These are phyloP conservation scores for Tetranychus truncatus DNA, from an alignment of 2,888 invertebrate species.

Conservation along the genomic window DNA sequence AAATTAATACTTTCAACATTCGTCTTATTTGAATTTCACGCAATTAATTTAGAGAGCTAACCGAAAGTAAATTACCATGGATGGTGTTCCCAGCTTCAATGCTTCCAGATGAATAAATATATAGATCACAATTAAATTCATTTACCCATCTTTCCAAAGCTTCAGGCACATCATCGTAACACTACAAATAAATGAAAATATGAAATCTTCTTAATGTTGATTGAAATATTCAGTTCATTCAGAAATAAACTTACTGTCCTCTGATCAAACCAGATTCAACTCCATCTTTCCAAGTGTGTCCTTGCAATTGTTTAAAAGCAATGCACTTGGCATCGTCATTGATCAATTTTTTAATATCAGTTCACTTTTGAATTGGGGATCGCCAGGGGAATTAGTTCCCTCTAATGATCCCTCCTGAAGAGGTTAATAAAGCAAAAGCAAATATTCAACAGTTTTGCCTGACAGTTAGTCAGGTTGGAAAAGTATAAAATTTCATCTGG, in stretches of 20 bases:
- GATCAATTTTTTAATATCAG: conserved; percentile 61
- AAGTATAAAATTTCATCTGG: too few relatives aligned
- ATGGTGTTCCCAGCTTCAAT: conserved; percentile 56
- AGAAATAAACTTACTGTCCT: conserved; percentile 57
- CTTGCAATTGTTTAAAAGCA: conserved; percentile 70
- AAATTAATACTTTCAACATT: too few relatives aligned
- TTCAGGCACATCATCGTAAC: conserved; percentile 65
- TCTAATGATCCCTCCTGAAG: too few relatives aligned
- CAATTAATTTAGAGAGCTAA: conserved; percentile 29
- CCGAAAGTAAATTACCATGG: conserved; percentile 53
- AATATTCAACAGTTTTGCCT: too few relatives aligned
- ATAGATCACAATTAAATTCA: conserved; percentile 44
- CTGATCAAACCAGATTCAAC: conserved; percentile 56
- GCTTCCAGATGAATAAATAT: conserved; percentile 79
- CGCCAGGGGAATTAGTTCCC: too few relatives aligned
- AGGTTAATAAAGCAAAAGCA: too few relatives aligned
- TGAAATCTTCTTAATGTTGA: not conserved
- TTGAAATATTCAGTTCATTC: too few relatives aligned
- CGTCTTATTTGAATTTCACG: too few relatives aligned
- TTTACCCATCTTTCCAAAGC: conserved; percentile 54
- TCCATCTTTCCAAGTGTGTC: conserved; percentile 68
- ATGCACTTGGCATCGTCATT: conserved; percentile 56
- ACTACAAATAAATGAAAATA: conserved; percentile 40
- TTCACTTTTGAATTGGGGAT: conserved; percentile 34
- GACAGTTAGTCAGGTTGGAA: too few relatives aligned